These are phyloP conservation scores for Hyles lineata DNA, from an alignment of 2,888 invertebrate genomes.

Conservation along the genomic window DNA sequence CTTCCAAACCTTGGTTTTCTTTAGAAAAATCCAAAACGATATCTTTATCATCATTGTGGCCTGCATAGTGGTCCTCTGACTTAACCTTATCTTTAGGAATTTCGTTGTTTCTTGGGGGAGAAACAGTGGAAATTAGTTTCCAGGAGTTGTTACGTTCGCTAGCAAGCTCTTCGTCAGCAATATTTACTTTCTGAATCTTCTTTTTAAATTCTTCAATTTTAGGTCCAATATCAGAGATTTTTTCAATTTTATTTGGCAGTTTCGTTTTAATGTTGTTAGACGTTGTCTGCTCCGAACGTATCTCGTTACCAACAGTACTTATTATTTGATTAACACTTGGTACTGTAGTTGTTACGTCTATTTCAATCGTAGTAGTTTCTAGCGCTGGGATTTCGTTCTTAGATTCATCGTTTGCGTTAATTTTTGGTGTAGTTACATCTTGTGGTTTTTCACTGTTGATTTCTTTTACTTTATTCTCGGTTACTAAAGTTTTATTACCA, in stretches of 20 bases:
- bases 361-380: constrained; percentile 35
- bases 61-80: constrained; percentile 58
- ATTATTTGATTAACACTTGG: constrained; percentile 36
- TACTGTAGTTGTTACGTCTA: constrained; percentile 35
- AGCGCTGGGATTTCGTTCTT: constrained; percentile 34
- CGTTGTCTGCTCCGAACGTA: constrained; percentile 39
- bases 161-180: constrained; percentile 73
- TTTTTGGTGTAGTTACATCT: constrained; percentile 29
- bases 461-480: constrained; percentile 23
- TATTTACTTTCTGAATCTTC: constrained; percentile 79
- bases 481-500: constrained; percentile 31
- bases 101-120: constrained; percentile 77
- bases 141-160: constrained; percentile 79
- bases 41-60: constrained; percentile 64
- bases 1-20: constrained; percentile 89
- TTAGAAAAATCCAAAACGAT: constrained; percentile 72
- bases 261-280: constrained; percentile 51
- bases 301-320: constrained; percentile 45
- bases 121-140: constrained; percentile 85
- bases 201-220: constrained; percentile 79
- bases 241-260: constrained; percentile 48
- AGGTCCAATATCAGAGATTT: constrained; percentile 53
- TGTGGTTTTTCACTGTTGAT: constrained; percentile 32
- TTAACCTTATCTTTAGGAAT: constrained; percentile 70
- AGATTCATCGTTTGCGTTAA: constrained; percentile 36